Base-by-base conservation (phyloP, 2,888 invertebrate species). In the Chaitophorus viminalis region DNA sequence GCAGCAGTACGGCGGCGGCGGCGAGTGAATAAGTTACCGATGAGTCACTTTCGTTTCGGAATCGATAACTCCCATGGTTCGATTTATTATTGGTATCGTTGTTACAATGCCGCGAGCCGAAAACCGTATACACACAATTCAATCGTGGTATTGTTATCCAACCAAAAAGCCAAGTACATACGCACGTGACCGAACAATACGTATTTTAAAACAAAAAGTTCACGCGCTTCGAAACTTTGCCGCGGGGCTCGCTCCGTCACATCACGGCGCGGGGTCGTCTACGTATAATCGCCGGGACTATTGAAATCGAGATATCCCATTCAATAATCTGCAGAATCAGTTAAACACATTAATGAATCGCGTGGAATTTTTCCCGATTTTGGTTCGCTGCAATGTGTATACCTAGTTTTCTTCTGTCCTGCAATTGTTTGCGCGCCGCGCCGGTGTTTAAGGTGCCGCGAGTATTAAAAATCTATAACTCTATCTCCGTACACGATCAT, bases 121-220 rank as follows among this genome's bases (percentile, higher is more conserved):
- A n/a, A n/a, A 21, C 39, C n/a, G 68, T n/a, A 33, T 21, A 77
- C 60, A n/a, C 29, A 77, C 60, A n/a, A 81, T 81, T 81, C 81
- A 68, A 81, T 68, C 68, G 81, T 68, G 68, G 60, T 17, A 65
- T 81, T 81, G 81, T 81, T 81, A 68, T 81, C 39, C 25, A 18
- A 9, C 36, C 39, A 9, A 79, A 65, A 79, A 39, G 79, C 17
- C 33, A 33, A 31, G 78, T 60, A 25, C n/a, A n/a, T 60, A 54
- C 31, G 21, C 78, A 65, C 79, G 68, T 36, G 79, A 39, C 79
- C 21, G 21, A 81, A 81, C 79, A 81, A 81, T 81, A 72, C n/a
- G 52, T 72, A 33, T 72, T 52, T 31, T 72, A 46, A 82, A 82
- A 72, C 70, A 72, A 82, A 70, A 82, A 82, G 82, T 81, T 70